phyloP scores from a whole-genome alignment of 2,797 vertebrate genomes.

The Glyptemys insculpta region DNA sequence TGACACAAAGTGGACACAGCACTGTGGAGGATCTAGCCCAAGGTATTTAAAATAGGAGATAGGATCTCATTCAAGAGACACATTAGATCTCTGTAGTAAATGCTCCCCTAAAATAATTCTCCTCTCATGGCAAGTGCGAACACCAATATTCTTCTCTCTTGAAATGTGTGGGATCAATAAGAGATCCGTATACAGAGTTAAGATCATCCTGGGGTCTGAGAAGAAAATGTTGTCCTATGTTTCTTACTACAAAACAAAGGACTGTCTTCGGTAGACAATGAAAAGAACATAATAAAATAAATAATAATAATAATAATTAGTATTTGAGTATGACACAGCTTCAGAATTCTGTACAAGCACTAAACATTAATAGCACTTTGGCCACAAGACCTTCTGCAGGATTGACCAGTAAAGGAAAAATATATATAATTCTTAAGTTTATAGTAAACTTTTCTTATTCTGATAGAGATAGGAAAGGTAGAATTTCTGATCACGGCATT shows the following conservation, averaged over 20 bases:
- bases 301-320: conserved; percentile 14
- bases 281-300: conserved; percentile 23
- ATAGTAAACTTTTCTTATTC: neutral
- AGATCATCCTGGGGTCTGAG: neutral
- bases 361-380: neutral
- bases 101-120: neutral
- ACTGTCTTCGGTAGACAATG: neutral
- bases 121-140: neutral
- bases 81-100: neutral
- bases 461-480: neutral
- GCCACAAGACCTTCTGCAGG: neutral
- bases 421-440: neutral
- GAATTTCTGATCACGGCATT: conserved; percentile 7
- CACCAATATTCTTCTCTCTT: neutral
- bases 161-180: neutral
- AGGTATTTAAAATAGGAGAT: neutral
- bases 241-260: neutral
- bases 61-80: neutral
- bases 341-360: conserved; percentile 24
- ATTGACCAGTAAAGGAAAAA: neutral
- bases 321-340: neutral
- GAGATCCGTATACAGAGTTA: neutral
- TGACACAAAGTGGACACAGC: neutral
- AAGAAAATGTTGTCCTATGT: neutral
- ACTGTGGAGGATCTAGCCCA: neutral